A percentile compares a stretch with the other conserved stretches of the same genome.
phyloP scores from a whole-genome alignment of 2,888 invertebrate species.

The Limenitis camilla region DNA sequence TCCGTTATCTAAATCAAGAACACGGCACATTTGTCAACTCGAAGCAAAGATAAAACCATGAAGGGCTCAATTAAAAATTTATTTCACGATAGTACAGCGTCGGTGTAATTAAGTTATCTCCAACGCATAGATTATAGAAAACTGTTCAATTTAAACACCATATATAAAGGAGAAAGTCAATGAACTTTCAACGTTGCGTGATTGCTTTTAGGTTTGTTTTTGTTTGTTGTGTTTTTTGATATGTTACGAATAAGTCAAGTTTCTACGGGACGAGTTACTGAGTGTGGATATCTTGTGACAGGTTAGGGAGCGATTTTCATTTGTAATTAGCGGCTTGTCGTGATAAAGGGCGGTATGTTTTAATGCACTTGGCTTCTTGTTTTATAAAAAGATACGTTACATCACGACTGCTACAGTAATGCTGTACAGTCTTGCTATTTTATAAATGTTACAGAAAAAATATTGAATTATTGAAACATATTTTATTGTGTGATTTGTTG shows the following conservation, averaged over 20 bases:
- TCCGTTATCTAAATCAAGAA: slow-evolving; percentile 25
- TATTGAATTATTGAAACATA: no score
- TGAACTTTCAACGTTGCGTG: neutral
- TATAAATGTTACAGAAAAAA: no score
- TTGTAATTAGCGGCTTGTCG: slow-evolving; percentile 33
- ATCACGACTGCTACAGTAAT: no score
- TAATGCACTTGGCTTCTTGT: slow-evolving; percentile 20
- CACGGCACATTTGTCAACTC: slow-evolving; percentile 31
- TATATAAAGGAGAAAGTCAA: neutral
- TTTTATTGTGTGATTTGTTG: no score
- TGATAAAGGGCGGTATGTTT: slow-evolving; percentile 24
- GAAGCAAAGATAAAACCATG: slow-evolving; percentile 23
- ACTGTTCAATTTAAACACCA: neutral
- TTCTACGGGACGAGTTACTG: slow-evolving; percentile 22
- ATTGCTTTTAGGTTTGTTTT: neutral
- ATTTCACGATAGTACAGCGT: slow-evolving; percentile 28
- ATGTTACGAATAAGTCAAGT: neutral
- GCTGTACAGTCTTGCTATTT: no score
- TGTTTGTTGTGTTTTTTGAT: neutral
- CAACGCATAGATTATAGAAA: slow-evolving; percentile 28
- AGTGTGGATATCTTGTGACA: slow-evolving; percentile 41
- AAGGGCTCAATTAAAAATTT: slow-evolving; percentile 33
- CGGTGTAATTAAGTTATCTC: slow-evolving; percentile 33
- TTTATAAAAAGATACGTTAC: no score
- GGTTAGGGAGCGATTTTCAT: slow-evolving; percentile 34